Evolutionary conservation across 2,797 vertebrate genomes (phyloP), one percentile per base, ranked within the genome.

Genomic region (Sardinella longiceps): DNA sequence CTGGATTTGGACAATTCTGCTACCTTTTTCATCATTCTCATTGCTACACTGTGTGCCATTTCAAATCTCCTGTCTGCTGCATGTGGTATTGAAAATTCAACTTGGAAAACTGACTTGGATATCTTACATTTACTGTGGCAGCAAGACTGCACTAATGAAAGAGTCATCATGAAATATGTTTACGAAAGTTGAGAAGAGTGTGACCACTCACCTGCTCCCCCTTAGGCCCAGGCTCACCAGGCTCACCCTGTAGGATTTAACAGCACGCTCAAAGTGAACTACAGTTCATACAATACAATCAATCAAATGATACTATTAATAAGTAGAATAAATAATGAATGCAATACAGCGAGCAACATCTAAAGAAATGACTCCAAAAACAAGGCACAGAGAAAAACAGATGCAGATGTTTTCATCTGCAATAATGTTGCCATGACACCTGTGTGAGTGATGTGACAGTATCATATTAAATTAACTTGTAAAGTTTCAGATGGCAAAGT

Each of bases 161-260:
- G 51, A 53, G 5, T 11, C 20, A 66, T 63, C n/a, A 12, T 63
- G 5, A 28, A 63, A 1, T 30, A 66, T 66, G 28, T 5, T 37
- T n/a, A n/a, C n/a, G n/a, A n/a, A n/a, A n/a, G n/a, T n/a, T 39
- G 66, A 74, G 33, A 39, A 15, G 23, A 77, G 20, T 23, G 20
- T 10, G 3, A 77, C 33, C 1, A 91, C 94, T 91, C 91, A 99
- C 98, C 95, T 97, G 97, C 83, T 97, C 97, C 92, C 98, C 98
- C 90, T 97, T 98, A 66, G 97, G 96, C 88, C 98, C 98, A 80
- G 89, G 80, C 80, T 97, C 97, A 87, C 98, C 98, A 33, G 92
- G 94, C 0, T 95, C 96, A 87, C 98, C 98, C 98, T 99, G 91
- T 87, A 90, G 86, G 58, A 85, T 84, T 77, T 70, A 74, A 84